Conservation (phyloP, 2,113 vertebrate species). For the Siniperca chuatsi region DNA sequence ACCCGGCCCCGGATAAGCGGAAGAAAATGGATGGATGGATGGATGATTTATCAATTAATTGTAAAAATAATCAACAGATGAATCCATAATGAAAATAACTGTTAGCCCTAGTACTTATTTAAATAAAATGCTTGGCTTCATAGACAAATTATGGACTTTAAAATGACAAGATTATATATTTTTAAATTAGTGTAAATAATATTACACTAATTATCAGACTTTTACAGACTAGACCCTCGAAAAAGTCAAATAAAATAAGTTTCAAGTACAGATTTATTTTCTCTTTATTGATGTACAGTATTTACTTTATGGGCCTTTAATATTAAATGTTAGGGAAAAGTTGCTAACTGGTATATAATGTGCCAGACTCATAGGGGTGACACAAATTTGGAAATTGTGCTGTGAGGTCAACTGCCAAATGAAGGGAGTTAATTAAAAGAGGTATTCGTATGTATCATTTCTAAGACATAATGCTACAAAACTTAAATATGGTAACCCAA, state of each 20-base stretch:
- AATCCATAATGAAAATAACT: background rate
- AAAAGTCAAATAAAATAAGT: no score
- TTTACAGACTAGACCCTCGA: background rate
- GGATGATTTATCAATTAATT: background rate
- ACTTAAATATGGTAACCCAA: background rate
- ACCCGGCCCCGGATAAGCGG: no score
- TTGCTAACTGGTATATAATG: background rate
- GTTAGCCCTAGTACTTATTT: background rate
- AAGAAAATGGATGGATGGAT: no score
- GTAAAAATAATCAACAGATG: background rate
- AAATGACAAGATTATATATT: background rate
- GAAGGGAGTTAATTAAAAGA: background rate
- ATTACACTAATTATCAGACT: background rate
- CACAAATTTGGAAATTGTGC: background rate
- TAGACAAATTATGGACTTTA: background rate
- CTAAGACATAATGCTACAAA: background rate
- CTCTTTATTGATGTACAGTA: background rate
- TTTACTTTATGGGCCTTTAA: background rate
- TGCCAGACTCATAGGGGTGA: background rate
- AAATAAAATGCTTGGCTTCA: background rate
- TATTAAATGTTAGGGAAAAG: background rate
- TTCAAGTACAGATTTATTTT: background rate
- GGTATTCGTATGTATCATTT: background rate
- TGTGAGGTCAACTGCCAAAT: background rate
- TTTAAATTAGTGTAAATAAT: background rate